Evolutionary conservation across 2,797 vertebrate genomes (phyloP), one percentile per base, ranked within the genome.

Genomic region (Enteromius paludinosus): DNA sequence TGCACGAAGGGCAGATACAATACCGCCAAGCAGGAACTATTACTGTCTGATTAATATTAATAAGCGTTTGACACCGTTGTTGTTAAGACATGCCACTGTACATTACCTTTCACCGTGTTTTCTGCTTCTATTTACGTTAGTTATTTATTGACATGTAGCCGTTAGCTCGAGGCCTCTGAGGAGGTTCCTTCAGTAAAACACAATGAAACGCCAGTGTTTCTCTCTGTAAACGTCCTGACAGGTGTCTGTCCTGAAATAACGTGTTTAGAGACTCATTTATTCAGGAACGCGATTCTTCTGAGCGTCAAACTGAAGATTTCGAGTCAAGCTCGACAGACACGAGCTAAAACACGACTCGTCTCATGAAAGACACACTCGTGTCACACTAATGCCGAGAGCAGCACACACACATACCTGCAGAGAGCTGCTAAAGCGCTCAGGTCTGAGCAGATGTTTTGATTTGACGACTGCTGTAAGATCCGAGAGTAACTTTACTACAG

Each of bases 101-200:
- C 18, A 17, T 38, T 9, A 3, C 0, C 35, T 25, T 45, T 12
- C 8, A 9, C 9, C 18, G 7, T 7, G n/a, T 20, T 56, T 25
- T 43, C 14, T 6, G 33, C 12, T 25, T n/a, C 3, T 52, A 0
- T 30, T 10, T 1, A 33, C 30, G 30, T 30, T 30, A 6, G 54
- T 18, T 45, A 1, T 64, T 30, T 4, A 47, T 15, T 33, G 47
- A 15, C 18, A 49, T 73, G 33, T 72, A 65, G 79, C 69, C 56
- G 30, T 64, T 65, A 73, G 69, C 69, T 33, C 1, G 14, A 81
- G 79, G 69, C 79, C 68, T 62, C 11, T n/a, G 2, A 56, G 38
- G 5, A 2, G 17, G n/a, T 25, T 71, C 7, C 15, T 23, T 14
- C 1, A 28, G 11, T 10, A 30, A 33, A 56, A 41, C n/a, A 4